Conservation (phyloP, 2,888 invertebrate species). For the Lasioglossum morio region DNA sequence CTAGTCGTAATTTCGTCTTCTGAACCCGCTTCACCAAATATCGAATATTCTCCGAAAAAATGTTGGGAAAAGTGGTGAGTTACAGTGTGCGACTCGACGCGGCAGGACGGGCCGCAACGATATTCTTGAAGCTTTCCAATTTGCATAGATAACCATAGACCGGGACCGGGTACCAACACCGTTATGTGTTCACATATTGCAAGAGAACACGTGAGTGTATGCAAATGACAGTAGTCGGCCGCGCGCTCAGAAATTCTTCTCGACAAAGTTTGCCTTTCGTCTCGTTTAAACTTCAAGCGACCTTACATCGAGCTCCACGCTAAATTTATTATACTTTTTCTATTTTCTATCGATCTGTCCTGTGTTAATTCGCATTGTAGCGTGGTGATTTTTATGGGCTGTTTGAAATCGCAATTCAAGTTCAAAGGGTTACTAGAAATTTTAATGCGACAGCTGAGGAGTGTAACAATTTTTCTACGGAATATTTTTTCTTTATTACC, state of each 20-base stretch:
- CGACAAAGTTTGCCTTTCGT: not conserved
- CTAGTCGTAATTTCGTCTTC: slow-evolving; percentile 5
- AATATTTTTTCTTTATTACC: slow-evolving; percentile 83
- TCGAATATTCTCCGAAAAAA: slow-evolving; percentile 26
- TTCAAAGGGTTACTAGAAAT: not conserved
- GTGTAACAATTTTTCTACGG: not conserved
- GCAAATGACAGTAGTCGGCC: slow-evolving; percentile 62
- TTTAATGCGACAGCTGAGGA: not conserved
- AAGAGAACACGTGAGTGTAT: slow-evolving; percentile 71
- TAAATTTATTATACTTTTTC: not conserved
- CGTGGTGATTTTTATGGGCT: not conserved
- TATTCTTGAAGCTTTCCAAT: slow-evolving; percentile 66
- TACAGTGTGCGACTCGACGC: slow-evolving; percentile 4
- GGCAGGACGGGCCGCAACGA: slow-evolving; percentile 26
- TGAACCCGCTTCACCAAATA: not conserved
- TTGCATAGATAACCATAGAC: slow-evolving; percentile 76
- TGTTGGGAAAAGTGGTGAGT: slow-evolving; percentile 18
- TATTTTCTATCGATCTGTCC: not conserved
- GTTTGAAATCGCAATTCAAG: not conserved
- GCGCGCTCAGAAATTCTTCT: slow-evolving; percentile 21
- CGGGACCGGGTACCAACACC: slow-evolving; percentile 54
- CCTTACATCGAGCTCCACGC: not conserved
- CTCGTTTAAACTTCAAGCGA: not conserved
- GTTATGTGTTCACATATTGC: slow-evolving; percentile 70
- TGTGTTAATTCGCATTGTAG: not conserved